Percentiles rank a stretch among this genome's conserved stretches.
These are phyloP conservation scores for Lycocerus yunnanus DNA, from an alignment of 2,888 invertebrate genomes.

Conservation along the genomic window DNA sequence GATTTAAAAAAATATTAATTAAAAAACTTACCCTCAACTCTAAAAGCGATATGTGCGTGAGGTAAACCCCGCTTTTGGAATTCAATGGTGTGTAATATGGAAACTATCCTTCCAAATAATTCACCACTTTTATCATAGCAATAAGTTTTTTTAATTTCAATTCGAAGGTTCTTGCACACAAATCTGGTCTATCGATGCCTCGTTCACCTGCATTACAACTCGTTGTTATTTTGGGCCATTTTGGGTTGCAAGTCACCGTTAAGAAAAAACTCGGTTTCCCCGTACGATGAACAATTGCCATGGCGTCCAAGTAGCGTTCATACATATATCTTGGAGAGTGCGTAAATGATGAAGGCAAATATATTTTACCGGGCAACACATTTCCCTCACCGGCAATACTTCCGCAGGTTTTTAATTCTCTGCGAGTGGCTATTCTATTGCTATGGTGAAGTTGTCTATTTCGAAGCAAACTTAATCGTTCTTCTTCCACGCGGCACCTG, in stretches of 20 bases:
- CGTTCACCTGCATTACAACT: too few species aligned
- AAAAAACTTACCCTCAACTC: too few species aligned
- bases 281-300: not conserved
- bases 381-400: not conserved
- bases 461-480: not conserved
- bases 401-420: not conserved
- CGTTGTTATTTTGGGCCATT: too few species aligned
- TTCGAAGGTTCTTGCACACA: too few species aligned
- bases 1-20: too few species aligned
- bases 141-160: too few species aligned
- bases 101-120: not conserved
- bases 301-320: not conserved
- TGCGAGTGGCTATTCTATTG: not conserved
- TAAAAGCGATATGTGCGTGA: too few species aligned
- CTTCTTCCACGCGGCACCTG: not conserved
- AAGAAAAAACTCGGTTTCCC: not conserved
- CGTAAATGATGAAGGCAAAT: not conserved
- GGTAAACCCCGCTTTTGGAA: not conserved
- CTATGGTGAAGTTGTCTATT: not conserved
- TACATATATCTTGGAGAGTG: not conserved
- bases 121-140: not conserved
- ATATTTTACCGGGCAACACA: not conserved
- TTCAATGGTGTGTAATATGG: not conserved
- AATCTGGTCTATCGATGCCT: too few species aligned
- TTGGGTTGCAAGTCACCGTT: too few species aligned